Percentiles rank a stretch among this genome's conserved stretches.
Evolutionary conservation across 1,140 invertebrate genomes (phyloP).

Genomic region (Microplitis mediator): DNA sequence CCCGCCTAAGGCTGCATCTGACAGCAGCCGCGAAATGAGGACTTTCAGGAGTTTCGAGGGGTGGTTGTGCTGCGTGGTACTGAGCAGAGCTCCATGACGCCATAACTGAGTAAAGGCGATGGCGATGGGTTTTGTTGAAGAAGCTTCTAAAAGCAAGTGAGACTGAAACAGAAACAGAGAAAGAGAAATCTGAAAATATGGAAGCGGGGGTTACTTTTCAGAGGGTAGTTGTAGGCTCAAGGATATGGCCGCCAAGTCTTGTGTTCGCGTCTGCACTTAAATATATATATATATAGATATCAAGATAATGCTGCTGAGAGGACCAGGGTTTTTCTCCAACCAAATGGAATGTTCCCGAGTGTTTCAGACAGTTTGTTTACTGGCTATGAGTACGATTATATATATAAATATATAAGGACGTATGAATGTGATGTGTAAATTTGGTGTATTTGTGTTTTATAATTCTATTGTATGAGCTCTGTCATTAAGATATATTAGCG

Average conservation of each 20-base stretch:
- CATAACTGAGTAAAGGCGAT: neutral
- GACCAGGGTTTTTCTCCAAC: constrained; percentile 36
- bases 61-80: constrained; percentile 23
- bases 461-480: too few relatives aligned
- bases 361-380: constrained; percentile 62
- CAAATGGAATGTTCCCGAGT: constrained; percentile 38
- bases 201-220: constrained; percentile 19
- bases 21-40: constrained; percentile 59
- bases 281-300: constrained; percentile 47
- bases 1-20: constrained; percentile 60
- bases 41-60: constrained; percentile 45
- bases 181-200: neutral
- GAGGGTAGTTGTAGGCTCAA: constrained; percentile 24
- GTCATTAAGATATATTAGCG: too few relatives aligned
- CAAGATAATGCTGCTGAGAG: constrained; percentile 59
- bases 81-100: constrained; percentile 26
- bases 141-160: constrained; percentile 7
- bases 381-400: constrained; percentile 26
- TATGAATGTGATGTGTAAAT: too few relatives aligned
- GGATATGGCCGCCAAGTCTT: constrained; percentile 42
- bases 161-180: constrained; percentile 21
- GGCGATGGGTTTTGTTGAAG: constrained; percentile 35
- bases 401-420: too few relatives aligned
- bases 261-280: constrained; percentile 59
- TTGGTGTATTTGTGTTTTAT: too few relatives aligned